Evolutionary conservation across 1,140 invertebrate genomes (phyloP).

Genomic region (Bombyx mori): DNA sequence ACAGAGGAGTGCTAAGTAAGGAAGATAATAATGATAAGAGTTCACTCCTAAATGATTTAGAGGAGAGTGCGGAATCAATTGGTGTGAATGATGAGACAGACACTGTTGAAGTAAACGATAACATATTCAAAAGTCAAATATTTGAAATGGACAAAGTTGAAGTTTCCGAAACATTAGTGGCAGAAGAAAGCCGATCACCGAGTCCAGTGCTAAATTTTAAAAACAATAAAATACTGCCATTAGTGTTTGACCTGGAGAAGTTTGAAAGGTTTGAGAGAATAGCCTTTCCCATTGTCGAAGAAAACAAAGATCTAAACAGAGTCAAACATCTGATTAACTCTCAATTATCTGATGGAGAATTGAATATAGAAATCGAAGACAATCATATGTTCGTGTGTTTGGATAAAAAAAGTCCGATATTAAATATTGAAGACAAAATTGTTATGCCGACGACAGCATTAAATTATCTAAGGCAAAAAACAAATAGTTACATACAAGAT

Average conservation of each 20-base stretch:
- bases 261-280: constrained; percentile 57
- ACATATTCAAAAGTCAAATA: background rate
- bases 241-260: constrained; percentile 36
- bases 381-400: too few species aligned
- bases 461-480: background rate
- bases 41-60: too few species aligned
- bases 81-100: constrained; percentile 5
- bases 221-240: constrained; percentile 19
- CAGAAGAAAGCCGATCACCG: constrained; percentile 1
- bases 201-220: constrained; percentile 23
- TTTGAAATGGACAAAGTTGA: background rate
- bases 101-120: background rate
- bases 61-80: too few species aligned
- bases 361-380: constrained; percentile 12
- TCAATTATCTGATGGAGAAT: constrained; percentile 37
- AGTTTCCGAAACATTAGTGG: background rate
- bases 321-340: constrained; percentile 47
- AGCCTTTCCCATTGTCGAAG: constrained; percentile 36
- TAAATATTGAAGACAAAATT: constrained; percentile 3
- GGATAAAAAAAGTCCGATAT: constrained; percentile 6
- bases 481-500: constrained; percentile 16
- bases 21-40: too few species aligned
- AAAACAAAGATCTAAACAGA: constrained; percentile 24
- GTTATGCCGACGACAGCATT: background rate
- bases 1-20: background rate